These are phyloP conservation scores for Felis catus DNA, from an alignment of 2,113 vertebrate genomes.

Conservation along the genomic window F.catus_Fca126_mat1.0 CM031417.1:38317501-38318000, in stretches of 20 bases:
- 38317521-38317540: background rate
- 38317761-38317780: background rate
- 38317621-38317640: background rate
- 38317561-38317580: background rate
- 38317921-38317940: background rate
- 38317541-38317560: background rate
- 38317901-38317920: background rate
- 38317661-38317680: background rate
- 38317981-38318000: background rate
- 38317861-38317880: background rate
- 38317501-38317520: background rate
- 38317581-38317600: rapidly evolving
- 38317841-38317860: background rate
- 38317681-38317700: background rate
- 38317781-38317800: background rate
- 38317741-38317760: background rate
- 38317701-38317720: background rate
- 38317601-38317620: too few species aligned
- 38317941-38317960: too few species aligned
- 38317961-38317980: background rate
- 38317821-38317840: background rate
- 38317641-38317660: rapidly evolving
- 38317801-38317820: too few species aligned
- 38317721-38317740: background rate
- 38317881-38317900: background rate